Conservation (phyloP, 2,113 vertebrate genomes). For the Ameiurus melas region DNA sequence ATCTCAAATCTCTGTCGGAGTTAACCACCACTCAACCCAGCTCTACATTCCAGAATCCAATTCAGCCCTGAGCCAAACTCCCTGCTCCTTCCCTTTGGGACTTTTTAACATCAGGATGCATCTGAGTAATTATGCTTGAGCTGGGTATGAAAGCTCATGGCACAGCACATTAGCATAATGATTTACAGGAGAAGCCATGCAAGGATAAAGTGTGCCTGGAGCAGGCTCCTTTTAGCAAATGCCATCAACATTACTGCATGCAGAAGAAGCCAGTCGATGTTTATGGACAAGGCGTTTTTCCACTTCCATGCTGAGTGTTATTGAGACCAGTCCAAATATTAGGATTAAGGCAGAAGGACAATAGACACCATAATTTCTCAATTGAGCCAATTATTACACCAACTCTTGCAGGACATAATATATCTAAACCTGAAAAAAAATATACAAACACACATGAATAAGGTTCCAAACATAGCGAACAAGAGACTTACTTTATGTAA, state of each 20-base stretch:
- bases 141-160: conserved; percentile 35
- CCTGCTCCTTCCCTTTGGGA: conserved; percentile 15
- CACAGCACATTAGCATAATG: conserved; percentile 59
- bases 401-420: background rate
- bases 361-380: background rate
- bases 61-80: conserved; percentile 19
- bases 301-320: conserved; percentile 4
- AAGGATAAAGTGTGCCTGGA: conserved; percentile 39
- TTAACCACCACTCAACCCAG: conserved; percentile 26
- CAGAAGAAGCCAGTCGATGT: conserved; percentile 34
- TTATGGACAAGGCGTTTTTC: conserved; percentile 23
- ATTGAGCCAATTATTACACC: background rate
- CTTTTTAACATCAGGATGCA: conserved; percentile 53
- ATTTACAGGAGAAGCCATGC: conserved; percentile 54
- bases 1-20: conserved; percentile 38
- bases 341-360: background rate
- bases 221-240: conserved; percentile 39
- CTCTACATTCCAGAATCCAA: background rate
- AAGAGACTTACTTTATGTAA: too few species aligned
- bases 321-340: conserved; percentile 19
- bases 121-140: conserved; percentile 49
- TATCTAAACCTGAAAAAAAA: background rate
- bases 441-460: background rate
- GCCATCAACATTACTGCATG: conserved; percentile 41
- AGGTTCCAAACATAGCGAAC: too few species aligned